Evolutionary conservation across 92 coral and sea anemone species (phyloP), one percentile per base, ranked within the genome.

Genomic region (Phenganax marumi): DNA sequence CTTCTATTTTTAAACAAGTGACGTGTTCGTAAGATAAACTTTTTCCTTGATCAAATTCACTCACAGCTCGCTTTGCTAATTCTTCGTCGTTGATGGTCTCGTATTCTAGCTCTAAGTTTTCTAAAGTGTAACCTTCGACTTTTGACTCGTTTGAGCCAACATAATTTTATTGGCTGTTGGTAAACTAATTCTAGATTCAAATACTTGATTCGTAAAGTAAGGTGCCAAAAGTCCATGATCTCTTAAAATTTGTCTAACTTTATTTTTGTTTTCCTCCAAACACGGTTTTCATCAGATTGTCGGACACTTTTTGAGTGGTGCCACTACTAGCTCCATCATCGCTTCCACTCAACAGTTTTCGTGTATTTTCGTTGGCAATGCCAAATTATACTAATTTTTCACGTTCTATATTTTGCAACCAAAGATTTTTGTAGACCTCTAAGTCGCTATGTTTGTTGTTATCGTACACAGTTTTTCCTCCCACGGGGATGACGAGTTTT

Each of bases 381-480:
- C 58, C 79, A 49, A 48, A 50, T 12, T 73, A 19, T 50, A 50
- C 11, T 39, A 73, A 23, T 6, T 47, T 8, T 14, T 21, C 11
- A 7, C 79, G 19, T 47, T 73, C 33, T 21, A 16, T 73, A 48
- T 47, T 73, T 14, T 56, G 43, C 62, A 48, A 14, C 58, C 61
- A 73, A 56, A 73, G 19, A 60, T 73, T 60, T 54, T 73, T 73
- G 22, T 50, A n/a, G n/a, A n/a, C n/a, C n/a, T n/a, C n/a, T n/a
- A n/a, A n/a, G n/a, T n/a, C n/a, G n/a, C n/a, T n/a, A n/a, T n/a
- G n/a, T n/a, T n/a, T n/a, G n/a, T n/a, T n/a, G n/a, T n/a, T n/a
- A n/a, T n/a, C n/a, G n/a, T n/a, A n/a, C n/a, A n/a, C n/a, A n/a
- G n/a, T n/a, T n/a, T n/a, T n/a, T n/a, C n/a, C n/a, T n/a, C n/a